phyloP scores from a whole-genome alignment of 1,140 invertebrate genomes.

The Drosophila sucinea region DNA sequence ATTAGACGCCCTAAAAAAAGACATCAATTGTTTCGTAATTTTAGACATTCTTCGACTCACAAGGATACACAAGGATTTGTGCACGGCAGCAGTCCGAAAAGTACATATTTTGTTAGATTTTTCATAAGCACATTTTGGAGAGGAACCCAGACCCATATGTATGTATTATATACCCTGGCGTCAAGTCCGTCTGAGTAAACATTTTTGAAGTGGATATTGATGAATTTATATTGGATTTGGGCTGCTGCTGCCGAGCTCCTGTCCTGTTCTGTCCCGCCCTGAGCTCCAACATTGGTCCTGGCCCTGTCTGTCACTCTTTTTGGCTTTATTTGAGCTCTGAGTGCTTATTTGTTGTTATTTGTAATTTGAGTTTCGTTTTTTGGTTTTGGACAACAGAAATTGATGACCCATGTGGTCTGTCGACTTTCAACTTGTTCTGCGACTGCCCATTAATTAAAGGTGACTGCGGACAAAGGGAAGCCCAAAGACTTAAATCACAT shows the following conservation, averaged over 20 bases:
- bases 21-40: conserved; percentile 75
- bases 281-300: conserved; percentile 11
- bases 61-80: conserved; percentile 19
- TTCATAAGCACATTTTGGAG: conserved; percentile 41
- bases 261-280: background rate
- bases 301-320: conserved; percentile 26
- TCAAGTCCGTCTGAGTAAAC: conserved; percentile 19
- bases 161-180: background rate
- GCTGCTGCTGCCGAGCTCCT: background rate
- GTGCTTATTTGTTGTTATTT: conserved; percentile 71
- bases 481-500: conserved; percentile 21
- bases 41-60: conserved; percentile 55
- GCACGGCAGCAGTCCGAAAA: conserved; percentile 32
- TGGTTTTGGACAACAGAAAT: conserved; percentile 45
- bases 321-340: conserved; percentile 51
- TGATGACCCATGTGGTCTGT: conserved; percentile 75
- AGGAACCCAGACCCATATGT: background rate
- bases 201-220: conserved; percentile 71
- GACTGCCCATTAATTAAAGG: conserved; percentile 54
- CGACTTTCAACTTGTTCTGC: conserved; percentile 48
- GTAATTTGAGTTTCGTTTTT: conserved; percentile 52
- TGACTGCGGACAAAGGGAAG: background rate
- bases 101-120: conserved; percentile 60
- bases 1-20: conserved; percentile 53
- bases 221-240: conserved; percentile 74